Evolutionary conservation across 2,113 vertebrate species (phyloP), one percentile per base, ranked within the genome.

Genomic region (Ornithorhynchus anatinus): DNA sequence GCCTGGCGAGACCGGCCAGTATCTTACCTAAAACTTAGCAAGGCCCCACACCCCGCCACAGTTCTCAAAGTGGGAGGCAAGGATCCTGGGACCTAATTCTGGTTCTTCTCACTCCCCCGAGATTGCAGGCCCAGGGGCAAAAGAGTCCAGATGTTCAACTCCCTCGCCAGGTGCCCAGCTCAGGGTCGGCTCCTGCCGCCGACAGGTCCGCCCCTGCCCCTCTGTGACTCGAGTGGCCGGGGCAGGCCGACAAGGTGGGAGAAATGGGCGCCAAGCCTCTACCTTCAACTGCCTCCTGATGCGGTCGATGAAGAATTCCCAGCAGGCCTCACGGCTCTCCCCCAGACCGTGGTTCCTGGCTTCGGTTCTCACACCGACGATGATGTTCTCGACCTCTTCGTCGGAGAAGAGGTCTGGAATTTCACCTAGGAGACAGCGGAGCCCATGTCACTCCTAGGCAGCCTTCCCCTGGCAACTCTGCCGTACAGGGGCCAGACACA

Each of bases 301-400:
- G 0, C 94, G 91, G 45, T 97, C 95, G 56, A 96, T 96, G 81
- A 99, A 99, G 91, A 98, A 97, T 75, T 93, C 96, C 97, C 97
- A 99, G 89, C 97, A 99, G 57, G 92, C 95, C 38, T 99, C 97
- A 73, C 92, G 92, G 42, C 91, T 95, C 75, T 97, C 97, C 79
- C 95, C 29, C 61, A 97, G 77, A 35, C 97, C 97, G 23, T 58
- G 92, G 70, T 75, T 85, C 57, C 92, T 95, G 69, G 98, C 96
- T 85, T 97, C 96, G 57, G 89, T 94, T 82, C 93, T 95, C 86
- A 99, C 25, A 0, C 85, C 93, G 79, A 57, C 92, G 70, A 96
- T 91, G 82, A 99, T 95, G 81, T 85, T 96, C 83, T 99, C 97
- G 51, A 96, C 86, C 83, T 99, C 98, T 27, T 99, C 96, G 0